These are phyloP conservation scores for Sebastes steindachneri DNA, from an alignment of 2,797 vertebrate species.

Conservation along the genomic window DNA sequence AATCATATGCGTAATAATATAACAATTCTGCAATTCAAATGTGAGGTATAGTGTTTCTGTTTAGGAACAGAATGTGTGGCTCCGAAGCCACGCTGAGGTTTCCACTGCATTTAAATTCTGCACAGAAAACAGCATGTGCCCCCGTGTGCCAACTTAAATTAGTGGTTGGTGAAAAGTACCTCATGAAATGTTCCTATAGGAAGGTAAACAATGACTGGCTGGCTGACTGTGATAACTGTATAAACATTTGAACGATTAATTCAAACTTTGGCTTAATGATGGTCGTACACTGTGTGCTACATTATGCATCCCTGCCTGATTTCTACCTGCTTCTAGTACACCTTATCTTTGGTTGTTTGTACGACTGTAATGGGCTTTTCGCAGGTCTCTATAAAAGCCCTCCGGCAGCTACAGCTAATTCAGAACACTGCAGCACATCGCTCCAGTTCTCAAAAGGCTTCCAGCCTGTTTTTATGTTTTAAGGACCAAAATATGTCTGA, in stretches of 20 bases:
- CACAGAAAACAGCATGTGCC: neutral
- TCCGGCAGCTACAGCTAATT: neutral
- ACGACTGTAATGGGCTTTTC: neutral
- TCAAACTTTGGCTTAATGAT: neutral
- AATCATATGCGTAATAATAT: neutral
- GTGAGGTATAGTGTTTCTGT: neutral
- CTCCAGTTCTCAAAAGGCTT: neutral
- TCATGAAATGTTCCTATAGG: neutral
- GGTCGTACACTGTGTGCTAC: neutral
- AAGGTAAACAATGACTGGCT: too few relatives aligned
- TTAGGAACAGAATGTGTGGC: neutral
- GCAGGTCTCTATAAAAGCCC: neutral
- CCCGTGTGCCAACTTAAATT: neutral
- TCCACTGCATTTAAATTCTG: slow-evolving; percentile 10
- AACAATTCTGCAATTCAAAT: neutral
- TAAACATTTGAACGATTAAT: neutral
- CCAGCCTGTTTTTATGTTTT: neutral
- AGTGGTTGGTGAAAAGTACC: neutral
- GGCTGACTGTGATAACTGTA: neutral
- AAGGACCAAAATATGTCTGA: neutral
- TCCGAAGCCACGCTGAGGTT: neutral
- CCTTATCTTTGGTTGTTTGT: neutral
- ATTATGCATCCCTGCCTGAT: neutral
- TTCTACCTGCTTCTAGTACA: neutral
- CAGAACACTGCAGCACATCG: neutral